Conservation (phyloP, 2,888 invertebrate genomes). For the Lepidocyrtoides sp. region DNA sequence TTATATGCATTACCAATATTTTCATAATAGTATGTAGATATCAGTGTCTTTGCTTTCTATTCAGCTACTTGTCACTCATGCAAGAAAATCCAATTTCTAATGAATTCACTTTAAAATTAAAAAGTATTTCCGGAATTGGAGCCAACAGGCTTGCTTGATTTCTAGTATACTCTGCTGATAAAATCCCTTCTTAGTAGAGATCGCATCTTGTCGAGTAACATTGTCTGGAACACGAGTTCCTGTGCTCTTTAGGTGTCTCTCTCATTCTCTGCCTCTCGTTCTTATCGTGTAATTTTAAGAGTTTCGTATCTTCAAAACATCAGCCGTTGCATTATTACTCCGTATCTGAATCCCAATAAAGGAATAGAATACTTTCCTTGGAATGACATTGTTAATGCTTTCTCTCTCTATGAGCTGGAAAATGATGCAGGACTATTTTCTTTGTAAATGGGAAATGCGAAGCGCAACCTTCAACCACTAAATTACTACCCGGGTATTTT, state of each 20-base stretch:
- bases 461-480: neutral
- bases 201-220: too few relatives aligned
- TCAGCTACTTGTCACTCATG: too few relatives aligned
- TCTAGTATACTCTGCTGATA: too few relatives aligned
- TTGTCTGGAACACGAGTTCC: too few relatives aligned
- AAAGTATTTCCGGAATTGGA: neutral
- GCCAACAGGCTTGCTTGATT: too few relatives aligned
- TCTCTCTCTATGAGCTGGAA: neutral
- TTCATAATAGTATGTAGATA: too few relatives aligned
- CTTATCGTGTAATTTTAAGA: too few relatives aligned
- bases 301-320: neutral
- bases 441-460: neutral
- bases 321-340: slow-evolving; percentile 16
- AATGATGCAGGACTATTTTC: slow-evolving; percentile 5
- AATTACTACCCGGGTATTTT: neutral
- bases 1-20: too few relatives aligned
- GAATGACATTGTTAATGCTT: slow-evolving; percentile 9
- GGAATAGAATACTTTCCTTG: slow-evolving; percentile 13
- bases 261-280: too few relatives aligned
- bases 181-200: too few relatives aligned
- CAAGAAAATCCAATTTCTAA: neutral
- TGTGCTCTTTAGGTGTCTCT: too few relatives aligned
- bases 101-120: slow-evolving; percentile 11
- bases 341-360: neutral
- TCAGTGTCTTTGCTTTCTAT: too few relatives aligned